Evolutionary conservation across 2,113 vertebrate genomes (phyloP).

Genomic region (Cyprinus carpio): DNA sequence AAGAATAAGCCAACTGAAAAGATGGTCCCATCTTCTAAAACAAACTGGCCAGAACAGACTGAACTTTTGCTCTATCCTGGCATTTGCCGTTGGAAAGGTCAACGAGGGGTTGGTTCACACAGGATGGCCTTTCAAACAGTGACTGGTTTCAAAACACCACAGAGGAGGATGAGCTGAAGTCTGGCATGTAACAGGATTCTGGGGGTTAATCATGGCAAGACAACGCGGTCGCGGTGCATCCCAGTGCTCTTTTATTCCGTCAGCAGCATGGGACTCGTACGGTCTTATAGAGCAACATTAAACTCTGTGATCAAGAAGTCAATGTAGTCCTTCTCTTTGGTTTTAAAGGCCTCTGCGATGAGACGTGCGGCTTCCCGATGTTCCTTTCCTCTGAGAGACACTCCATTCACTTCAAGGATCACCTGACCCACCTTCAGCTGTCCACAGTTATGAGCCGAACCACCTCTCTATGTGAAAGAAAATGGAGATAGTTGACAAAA

Average conservation of each 20-base stretch:
- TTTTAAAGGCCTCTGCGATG: constrained; percentile 97
- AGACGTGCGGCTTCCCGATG: constrained; percentile 90
- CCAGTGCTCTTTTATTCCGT: not conserved
- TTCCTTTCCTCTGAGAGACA: constrained; percentile 85
- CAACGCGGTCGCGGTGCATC: too few relatives aligned
- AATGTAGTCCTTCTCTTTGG: constrained; percentile 90
- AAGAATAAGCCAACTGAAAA: constrained; percentile 2
- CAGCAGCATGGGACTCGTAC: not conserved
- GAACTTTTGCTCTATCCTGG: constrained; percentile 21
- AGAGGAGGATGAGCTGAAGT: constrained; percentile 11
- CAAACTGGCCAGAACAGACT: constrained; percentile 1
- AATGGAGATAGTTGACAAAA: constrained; percentile 13
- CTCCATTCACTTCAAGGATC: constrained; percentile 93
- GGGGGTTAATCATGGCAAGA: constrained; percentile 29
- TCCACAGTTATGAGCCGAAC: constrained; percentile 93
- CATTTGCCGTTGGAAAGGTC: constrained; percentile 28
- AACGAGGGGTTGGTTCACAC: not conserved
- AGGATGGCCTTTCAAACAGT: constrained; percentile 8
- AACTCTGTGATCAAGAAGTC: constrained; percentile 98
- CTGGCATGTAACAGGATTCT: not conserved
- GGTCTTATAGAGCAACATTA: constrained; percentile 88
- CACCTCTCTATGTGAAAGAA: constrained; percentile 81
- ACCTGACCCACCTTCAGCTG: constrained; percentile 97
- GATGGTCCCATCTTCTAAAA: constrained; percentile 7
- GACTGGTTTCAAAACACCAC: constrained; percentile 29